Base-by-base conservation (phyloP, 2,888 invertebrate genomes). In the Tachina fera region DNA sequence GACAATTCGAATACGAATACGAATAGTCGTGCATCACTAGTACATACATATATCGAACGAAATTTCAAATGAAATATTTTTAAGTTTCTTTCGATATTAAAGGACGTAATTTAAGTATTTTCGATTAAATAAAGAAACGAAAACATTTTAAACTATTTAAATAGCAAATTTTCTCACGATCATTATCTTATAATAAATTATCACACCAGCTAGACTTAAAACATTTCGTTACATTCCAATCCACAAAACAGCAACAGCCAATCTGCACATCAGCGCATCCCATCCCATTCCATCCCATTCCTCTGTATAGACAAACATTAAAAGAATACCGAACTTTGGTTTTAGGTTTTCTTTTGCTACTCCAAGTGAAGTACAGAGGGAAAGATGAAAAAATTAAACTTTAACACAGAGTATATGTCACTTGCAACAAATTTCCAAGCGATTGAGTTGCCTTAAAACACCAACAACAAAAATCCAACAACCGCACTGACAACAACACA, bases 371-470 rank as follows among this genome's bases (percentile, higher is more conserved):
- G 60, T n/a, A 22, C 13, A 43, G 19, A 53, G 14, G n/a, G 63
- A 60, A 70, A 63, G 19, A 70, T 47, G 65, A 63, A 65, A 53
- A 51, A 41, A 6, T 53, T 1, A 49, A 78, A 68, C 58, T 47
- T 49, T 76, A 85, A 87, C 87, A 87, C 78, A 87, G 84, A 87
- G 83, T 84, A 87, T 83, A 87, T 87, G 88, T 88, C 88, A 87
- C 72, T 87, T 74, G 87, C 84, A 88, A 87, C 87, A 88, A 88
- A 87, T 88, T 87, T 88, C 82, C 88, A 79, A 63, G 76, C 79
- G 86, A 86, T 86, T 86, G 86, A 86, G 83, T 86, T 83, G 86
- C 86, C 76, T 74, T 82, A 71, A 68, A 83, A 65, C 71, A 68
- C 60, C 67, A 78, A 22, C 60, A 68, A 67, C 71, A 63, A 70